Base-by-base conservation (phyloP, 2,888 invertebrate species). In the Synanthedon vespiformis region DNA sequence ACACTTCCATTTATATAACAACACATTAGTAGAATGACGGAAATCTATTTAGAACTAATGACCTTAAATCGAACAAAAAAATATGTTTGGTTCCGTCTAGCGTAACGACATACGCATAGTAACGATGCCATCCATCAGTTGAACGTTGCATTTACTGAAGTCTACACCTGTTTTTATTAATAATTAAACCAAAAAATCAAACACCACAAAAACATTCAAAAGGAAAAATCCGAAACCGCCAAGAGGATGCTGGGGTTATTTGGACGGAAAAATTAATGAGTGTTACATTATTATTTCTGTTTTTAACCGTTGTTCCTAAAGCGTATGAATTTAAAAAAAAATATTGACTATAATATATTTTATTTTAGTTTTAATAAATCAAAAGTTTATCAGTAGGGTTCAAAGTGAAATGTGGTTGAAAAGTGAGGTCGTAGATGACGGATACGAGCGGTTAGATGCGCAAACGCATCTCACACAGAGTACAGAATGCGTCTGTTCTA, bases 401-500 rank as follows among this genome's bases (percentile, higher is more conserved):
- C 8, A 8, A 14, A 5, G 44, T 12, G 44, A 63, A 58, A 80
- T 79, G 80, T 75, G 72, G 71, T 62, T 67, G 40, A 70, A 68
- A 61, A 61, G 70, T 59, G 76, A 74, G 66, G 61, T 55, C 52
- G 60, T 61, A 55, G 53, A 61, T 55, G 67, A 64, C 55, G 59
- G 60, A 49, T 74, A 66, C 54, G 64, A 64, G 53, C 56, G 62
- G 54, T 60, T 74, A 48, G 65, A 66, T 52, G 63, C 58, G 34
- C 55, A 61, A n/a, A 63, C 58, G 40, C 34, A 34, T 34, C 34
- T 34, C 2, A 34, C 34, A 34, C 34, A 34, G 34, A 34, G 34
- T 10, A 34, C 34, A 34, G 34, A 34, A 10, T 58, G 59, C n/a
- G 62, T 59, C 52, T 57, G 66, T 51, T 61, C 57, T 52, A 62